A percentile compares a stretch with the other conserved stretches of the same genome.
These are phyloP conservation scores for Lysandra coridon DNA, from an alignment of 2,888 invertebrate genomes.

Conservation along the genomic window DNA sequence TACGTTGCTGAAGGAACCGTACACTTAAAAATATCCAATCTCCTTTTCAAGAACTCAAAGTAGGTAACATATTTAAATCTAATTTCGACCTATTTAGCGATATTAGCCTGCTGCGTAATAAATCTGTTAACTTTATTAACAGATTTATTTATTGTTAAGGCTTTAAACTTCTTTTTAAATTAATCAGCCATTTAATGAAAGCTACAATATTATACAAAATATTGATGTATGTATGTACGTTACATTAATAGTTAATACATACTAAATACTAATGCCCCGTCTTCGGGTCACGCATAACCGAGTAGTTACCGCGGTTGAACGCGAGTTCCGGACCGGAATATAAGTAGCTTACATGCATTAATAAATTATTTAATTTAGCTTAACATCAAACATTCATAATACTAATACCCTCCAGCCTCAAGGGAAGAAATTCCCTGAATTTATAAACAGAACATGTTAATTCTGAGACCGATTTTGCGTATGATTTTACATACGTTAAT, in stretches of 20 bases:
- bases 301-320: conserved; percentile 8
- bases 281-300: conserved; percentile 17
- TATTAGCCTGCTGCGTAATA: too few relatives aligned
- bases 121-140: too few relatives aligned
- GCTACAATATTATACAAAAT: background rate
- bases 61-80: too few relatives aligned
- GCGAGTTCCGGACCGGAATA: conserved; percentile 16
- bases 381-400: conserved; percentile 27
- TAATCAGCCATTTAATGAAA: too few relatives aligned
- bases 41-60: too few relatives aligned
- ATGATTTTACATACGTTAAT: conserved; percentile 24
- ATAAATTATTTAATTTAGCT: conserved; percentile 18
- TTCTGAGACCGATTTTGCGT: conserved; percentile 4
- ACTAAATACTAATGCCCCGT: background rate
- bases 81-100: too few relatives aligned
- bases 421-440: conserved; percentile 25
- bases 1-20: too few relatives aligned
- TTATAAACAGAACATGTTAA: conserved; percentile 24
- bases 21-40: too few relatives aligned
- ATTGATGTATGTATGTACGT: background rate
- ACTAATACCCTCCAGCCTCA: conserved; percentile 4
- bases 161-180: too few relatives aligned
- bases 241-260: conserved; percentile 7
- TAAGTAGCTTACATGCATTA: conserved; percentile 27
- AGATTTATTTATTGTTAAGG: too few relatives aligned